Percentiles rank a stretch among this genome's conserved stretches.
Conservation (phyloP, 2,797 vertebrate genomes). For the Apodemus agrarius region DNA sequence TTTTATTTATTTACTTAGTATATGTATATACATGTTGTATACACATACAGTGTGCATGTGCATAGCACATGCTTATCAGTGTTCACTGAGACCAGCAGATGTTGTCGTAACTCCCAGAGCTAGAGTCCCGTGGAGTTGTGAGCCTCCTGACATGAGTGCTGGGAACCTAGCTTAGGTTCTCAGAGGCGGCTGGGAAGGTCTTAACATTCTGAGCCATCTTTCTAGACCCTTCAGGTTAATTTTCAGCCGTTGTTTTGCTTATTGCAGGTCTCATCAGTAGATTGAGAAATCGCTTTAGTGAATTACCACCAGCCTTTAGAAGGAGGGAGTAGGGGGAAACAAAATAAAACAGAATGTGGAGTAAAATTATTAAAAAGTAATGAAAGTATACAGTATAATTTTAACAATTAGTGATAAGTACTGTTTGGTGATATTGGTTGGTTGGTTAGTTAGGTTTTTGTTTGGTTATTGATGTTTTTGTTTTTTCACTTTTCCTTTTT, state of each 20-base stretch:
- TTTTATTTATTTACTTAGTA: not conserved
- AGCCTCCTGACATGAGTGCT: not conserved
- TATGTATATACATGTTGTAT: not conserved
- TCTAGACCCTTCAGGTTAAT: not conserved
- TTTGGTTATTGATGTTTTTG: not conserved
- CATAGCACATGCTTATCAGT: not conserved
- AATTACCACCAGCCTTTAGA: slow-evolving; percentile 8
- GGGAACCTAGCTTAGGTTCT: not conserved
- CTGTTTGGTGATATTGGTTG: not conserved
- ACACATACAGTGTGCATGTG: not conserved
- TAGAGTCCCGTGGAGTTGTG: not conserved
- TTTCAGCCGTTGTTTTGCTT: slow-evolving; percentile 38
- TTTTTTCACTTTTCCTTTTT: not conserved
- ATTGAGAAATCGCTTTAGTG: slow-evolving; percentile 18
- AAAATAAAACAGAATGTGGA: not conserved
- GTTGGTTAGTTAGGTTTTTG: not conserved
- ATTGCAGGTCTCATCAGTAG: not conserved
- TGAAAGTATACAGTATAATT: not conserved
- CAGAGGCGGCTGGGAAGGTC: not conserved
- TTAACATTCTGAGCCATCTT: not conserved
- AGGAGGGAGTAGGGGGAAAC: not conserved
- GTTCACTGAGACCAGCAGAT: not conserved
- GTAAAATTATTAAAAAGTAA: not conserved
- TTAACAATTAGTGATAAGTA: not conserved
- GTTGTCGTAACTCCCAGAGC: not conserved